phyloP scores from a whole-genome alignment of 2,888 invertebrate genomes.

The Cataglyphis livida region DNA sequence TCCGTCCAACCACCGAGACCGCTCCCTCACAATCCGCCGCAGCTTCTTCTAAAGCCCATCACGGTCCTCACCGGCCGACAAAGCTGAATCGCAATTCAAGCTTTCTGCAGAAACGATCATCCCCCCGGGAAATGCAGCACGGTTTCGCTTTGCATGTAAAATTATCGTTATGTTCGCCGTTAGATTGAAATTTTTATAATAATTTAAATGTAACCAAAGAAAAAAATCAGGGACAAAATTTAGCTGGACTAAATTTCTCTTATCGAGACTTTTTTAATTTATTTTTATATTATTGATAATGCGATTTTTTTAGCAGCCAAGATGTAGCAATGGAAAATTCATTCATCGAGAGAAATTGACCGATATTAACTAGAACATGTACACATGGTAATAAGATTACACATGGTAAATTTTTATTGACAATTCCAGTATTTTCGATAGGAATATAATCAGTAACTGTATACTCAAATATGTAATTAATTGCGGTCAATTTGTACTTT shows the following conservation, averaged over 20 bases:
- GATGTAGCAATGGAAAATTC: neutral
- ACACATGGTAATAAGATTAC: neutral
- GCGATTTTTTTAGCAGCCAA: neutral
- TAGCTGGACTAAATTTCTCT: constrained; percentile 46
- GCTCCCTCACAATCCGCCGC: constrained; percentile 83
- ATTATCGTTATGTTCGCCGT: neutral
- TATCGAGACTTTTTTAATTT: neutral
- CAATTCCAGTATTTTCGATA: constrained; percentile 6
- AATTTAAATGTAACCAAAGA: neutral
- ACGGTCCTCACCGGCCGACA: constrained; percentile 83
- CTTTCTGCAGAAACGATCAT: neutral
- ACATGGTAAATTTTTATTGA: neutral
- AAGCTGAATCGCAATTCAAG: constrained; percentile 77
- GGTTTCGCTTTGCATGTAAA: neutral
- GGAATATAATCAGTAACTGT: neutral
- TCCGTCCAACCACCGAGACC: constrained; percentile 85
- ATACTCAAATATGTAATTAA: neutral
- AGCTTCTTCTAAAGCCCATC: constrained; percentile 83
- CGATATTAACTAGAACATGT: neutral
- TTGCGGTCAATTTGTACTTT: neutral
- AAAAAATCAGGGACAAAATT: constrained; percentile 5
- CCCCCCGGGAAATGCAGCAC: neutral
- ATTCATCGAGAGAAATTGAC: neutral
- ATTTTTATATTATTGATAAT: neutral
- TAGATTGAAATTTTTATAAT: neutral